Percentiles rank a stretch among this genome's conserved stretches.
Evolutionary conservation across 2,888 invertebrate species (phyloP).

Genomic region (Erannis defoliaria): DNA sequence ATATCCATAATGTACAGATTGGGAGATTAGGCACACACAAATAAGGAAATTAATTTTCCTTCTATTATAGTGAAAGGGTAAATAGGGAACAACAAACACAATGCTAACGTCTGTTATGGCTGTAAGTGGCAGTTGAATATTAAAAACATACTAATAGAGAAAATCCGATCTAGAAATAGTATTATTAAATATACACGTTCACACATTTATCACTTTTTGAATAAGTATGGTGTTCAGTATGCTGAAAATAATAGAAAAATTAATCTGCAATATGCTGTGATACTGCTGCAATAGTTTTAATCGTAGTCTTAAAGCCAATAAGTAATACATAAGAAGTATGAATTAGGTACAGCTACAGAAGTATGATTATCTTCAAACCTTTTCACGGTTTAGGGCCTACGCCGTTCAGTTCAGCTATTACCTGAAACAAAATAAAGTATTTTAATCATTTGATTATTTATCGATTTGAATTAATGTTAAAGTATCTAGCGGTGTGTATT

Average conservation of each 20-base stretch:
- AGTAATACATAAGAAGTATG: too few relatives aligned
- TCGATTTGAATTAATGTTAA: too few relatives aligned
- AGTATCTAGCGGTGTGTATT: too few relatives aligned
- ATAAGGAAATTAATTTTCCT: conserved; percentile 27
- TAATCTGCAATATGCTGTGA: too few relatives aligned
- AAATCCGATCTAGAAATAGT: not conserved
- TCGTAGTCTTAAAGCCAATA: too few relatives aligned
- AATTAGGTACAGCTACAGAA: too few relatives aligned
- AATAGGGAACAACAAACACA: conserved; percentile 22
- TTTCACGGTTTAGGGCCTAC: not conserved
- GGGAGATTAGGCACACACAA: conserved; percentile 17
- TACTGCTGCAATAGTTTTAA: too few relatives aligned
- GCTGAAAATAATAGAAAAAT: too few relatives aligned
- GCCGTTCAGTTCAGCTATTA: conserved; percentile 18
- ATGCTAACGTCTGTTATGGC: conserved; percentile 7
- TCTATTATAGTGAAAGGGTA: conserved; percentile 22
- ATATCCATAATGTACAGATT: conserved; percentile 8
- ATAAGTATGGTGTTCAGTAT: too few relatives aligned
- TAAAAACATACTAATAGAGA: not conserved
- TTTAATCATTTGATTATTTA: not conserved
- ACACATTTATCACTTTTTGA: too few relatives aligned
- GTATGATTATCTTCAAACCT: not conserved
- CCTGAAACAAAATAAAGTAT: conserved; percentile 38
- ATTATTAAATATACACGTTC: too few relatives aligned
- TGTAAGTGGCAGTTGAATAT: conserved; percentile 16